These are phyloP conservation scores for Lepilemur ruficaudatus DNA, from an alignment of 2,797 vertebrate genomes.

Conservation along the genomic window DNA sequence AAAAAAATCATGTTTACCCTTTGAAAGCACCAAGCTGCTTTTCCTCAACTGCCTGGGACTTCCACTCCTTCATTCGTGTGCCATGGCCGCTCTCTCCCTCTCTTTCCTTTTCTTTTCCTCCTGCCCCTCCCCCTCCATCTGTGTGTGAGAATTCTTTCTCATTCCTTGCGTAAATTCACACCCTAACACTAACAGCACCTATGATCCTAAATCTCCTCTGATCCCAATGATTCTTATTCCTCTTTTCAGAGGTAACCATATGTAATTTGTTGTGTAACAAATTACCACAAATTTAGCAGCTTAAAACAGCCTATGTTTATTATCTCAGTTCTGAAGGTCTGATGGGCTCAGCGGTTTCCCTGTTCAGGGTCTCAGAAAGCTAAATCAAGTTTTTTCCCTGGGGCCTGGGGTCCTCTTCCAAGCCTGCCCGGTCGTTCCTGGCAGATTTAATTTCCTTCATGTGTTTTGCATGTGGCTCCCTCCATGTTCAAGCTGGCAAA, in stretches of 20 bases:
- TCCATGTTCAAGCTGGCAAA: too few species aligned
- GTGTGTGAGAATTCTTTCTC: too few species aligned
- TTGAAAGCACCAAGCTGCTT: too few species aligned
- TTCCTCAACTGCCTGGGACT: too few species aligned
- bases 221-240: background rate
- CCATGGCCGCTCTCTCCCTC: too few species aligned
- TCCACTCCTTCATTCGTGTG: too few species aligned
- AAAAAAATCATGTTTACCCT: too few species aligned
- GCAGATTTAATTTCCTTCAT: accelerated
- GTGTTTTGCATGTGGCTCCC: accelerated
- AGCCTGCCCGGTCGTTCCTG: accelerated
- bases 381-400: background rate
- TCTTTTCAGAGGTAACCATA: background rate
- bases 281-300: background rate
- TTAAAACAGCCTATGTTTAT: background rate
- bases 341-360: background rate
- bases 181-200: background rate
- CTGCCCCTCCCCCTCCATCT: too few species aligned
- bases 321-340: background rate
- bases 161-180: too few species aligned
- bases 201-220: background rate
- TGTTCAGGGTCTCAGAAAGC: background rate
- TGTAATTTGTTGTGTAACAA: background rate
- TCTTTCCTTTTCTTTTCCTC: too few species aligned
- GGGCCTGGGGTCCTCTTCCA: background rate